Base-by-base conservation (phyloP, 2,113 vertebrate species). In the Fukomys damarensis region DNA sequence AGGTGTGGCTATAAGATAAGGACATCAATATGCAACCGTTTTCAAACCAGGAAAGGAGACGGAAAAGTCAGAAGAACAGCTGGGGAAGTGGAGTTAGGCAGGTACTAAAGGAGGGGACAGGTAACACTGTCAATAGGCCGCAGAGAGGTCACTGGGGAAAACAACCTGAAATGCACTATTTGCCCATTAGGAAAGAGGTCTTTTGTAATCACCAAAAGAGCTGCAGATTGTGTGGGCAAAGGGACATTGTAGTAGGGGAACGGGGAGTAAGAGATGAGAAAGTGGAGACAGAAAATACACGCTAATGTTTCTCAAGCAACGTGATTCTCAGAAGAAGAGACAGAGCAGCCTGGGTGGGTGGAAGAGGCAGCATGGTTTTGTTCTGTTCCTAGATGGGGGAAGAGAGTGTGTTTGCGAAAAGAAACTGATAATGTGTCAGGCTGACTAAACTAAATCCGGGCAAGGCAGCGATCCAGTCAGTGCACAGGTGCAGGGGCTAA, bases 1-100 rank as follows among this genome's bases (percentile, higher is more conserved):
- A 90, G 86, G 84, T 93, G 85, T 93, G 80, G 91, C 74, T 96
- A 28, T 94, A 92, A 92, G 95, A 97, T 89, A 97, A 95, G 56
- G 74, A 89, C 52, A 89, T 70, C 74, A 91, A 84, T 94, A 91
- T 68, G 72, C 81, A 97, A 85, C 54, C 35, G 54, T 94, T 95
- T 94, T 96, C 63, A 92, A 95, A 89, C 2, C 35, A 94, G 59
- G 26, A 96, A 68, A 91, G 46, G 5, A 10, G 54, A 46, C 13
- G n/a, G 2, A 22, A 52, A 43, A 41, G 7, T 66, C 22, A 63
- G n/a, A 58, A 74, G 46, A 92, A 63, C 66, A 74, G 46, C 38
- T 65, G 54, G 22, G 92, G 38, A 95, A 82, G 72, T 28, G 20
- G 52, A 88, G 79, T 43, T 26, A 94, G 81, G 61, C 28, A 88